A percentile compares a stretch with the other conserved stretches of the same genome.
These are phyloP conservation scores for Ectemnius continuus DNA, from an alignment of 2,888 invertebrate species.

Conservation along the genomic window DNA sequence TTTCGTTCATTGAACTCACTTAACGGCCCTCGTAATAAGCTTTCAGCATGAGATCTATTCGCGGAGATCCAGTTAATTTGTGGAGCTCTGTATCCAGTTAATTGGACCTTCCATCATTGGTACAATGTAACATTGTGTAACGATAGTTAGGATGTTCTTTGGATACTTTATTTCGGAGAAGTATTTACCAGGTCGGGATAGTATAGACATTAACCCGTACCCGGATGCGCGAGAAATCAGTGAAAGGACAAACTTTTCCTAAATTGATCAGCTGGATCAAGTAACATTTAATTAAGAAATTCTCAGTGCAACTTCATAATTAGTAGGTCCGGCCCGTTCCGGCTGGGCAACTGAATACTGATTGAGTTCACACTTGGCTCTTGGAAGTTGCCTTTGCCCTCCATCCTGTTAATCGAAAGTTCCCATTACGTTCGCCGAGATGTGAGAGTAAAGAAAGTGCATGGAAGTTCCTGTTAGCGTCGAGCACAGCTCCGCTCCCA, in stretches of 20 bases:
- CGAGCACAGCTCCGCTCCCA: no score
- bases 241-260: no score
- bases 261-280: not conserved
- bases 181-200: no score
- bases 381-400: not conserved
- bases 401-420: not conserved
- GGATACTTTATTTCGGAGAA: no score
- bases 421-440: not conserved
- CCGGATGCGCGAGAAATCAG: no score
- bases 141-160: no score
- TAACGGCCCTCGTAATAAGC: not conserved
- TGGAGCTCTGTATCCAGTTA: not conserved
- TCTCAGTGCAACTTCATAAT: not conserved
- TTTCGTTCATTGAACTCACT: conserved; percentile 8
- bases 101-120: no score
- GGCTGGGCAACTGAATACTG: not conserved
- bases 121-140: no score
- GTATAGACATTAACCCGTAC: no score
- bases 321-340: not conserved
- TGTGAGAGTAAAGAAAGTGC: no score
- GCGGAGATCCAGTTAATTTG: conserved; percentile 1
- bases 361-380: no score
- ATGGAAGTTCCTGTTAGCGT: no score
- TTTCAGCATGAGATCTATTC: not conserved
- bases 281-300: not conserved